Evolutionary conservation across 2,113 vertebrate species (phyloP), one percentile per base, ranked within the genome.

Genomic region (Plestiodon gilberti): DNA sequence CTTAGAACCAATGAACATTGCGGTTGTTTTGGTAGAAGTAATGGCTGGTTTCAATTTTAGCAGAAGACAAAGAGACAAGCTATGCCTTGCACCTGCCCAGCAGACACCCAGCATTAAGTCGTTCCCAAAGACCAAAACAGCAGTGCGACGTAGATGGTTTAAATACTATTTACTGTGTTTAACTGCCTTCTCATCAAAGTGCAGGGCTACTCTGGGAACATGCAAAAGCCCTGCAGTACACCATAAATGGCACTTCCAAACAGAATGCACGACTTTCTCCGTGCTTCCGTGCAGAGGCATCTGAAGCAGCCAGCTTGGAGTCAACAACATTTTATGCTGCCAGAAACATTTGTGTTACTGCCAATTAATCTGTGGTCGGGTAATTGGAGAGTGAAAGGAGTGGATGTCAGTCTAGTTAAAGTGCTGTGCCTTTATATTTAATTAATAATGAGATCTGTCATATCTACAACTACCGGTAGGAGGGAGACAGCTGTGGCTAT

Each of bases 381-480:
- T 86, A 88, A 84, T 40, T 28, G 80, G 17, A 65, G 4, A 55
- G 55, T 78, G 82, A 92, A 76, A 65, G 28, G 10, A 57, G 90
- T 30, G 6, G 79, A 76, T 76, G n/a, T 76, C 62, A 76, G 81
- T 87, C 35, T 55, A 83, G 89, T 84, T 35, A 81, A 8, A 20
- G 80, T 3, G 20, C 35, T 61, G 52, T 82, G 59, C 40, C 52
- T 38, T 62, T 86, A 73, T 70, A 88, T 89, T 82, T 64, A 87
- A 81, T 23, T 59, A 86, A 74, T 7, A 65, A 90, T 84, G 6
- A 2, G 65, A 38, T 2, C 52, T 67, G 59, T 90, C 88, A 91
- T 43, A 83, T 61, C 35, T 52, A 74, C 48, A 74, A 9, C n/a
- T 74, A 82, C 48, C 69, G 64, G 61, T 73, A 79, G 25, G 87